A percentile compares a stretch with the other conserved stretches of the same genome.
Conservation (phyloP, 2,797 vertebrate species). For the Benthosema pterotum region DNA sequence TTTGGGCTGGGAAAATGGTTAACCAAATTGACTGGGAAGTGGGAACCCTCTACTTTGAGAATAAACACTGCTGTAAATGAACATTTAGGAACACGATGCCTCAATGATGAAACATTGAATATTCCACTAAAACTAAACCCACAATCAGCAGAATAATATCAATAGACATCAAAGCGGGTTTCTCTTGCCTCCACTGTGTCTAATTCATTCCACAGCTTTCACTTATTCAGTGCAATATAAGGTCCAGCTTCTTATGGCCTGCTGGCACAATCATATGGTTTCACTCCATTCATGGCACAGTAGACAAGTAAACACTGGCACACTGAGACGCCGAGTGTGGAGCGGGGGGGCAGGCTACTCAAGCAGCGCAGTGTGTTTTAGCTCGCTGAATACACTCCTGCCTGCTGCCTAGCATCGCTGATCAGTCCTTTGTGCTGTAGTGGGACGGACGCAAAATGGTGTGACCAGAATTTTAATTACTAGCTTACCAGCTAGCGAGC, state of each 20-base stretch:
- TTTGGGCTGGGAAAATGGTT: no score
- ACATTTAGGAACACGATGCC: no score
- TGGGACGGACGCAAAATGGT: slow-evolving; percentile 47
- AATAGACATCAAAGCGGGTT: neutral
- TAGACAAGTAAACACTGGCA: slow-evolving; percentile 64
- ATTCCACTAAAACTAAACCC: no score
- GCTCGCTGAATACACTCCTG: slow-evolving; percentile 44
- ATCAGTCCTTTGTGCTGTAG: slow-evolving; percentile 59
- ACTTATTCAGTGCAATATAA: slow-evolving; percentile 14
- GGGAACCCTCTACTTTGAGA: no score
- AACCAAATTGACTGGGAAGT: no score
- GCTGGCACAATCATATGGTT: slow-evolving; percentile 50
- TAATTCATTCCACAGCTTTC: slow-evolving; percentile 26
- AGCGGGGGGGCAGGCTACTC: slow-evolving; percentile 36
- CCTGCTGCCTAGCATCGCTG: slow-evolving; percentile 66
- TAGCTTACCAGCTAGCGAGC: slow-evolving; percentile 35
- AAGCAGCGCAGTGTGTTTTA: slow-evolving; percentile 42
- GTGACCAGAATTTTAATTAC: slow-evolving; percentile 68
- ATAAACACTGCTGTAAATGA: no score
- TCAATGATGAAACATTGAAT: no score
- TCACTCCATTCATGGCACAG: slow-evolving; percentile 66
- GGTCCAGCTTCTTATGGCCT: slow-evolving; percentile 46
- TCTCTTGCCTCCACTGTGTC: slow-evolving; percentile 13
- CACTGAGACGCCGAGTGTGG: slow-evolving; percentile 58
- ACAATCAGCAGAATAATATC: no score